A percentile compares a stretch with the other conserved stretches of the same genome.
These are phyloP conservation scores for Corythoichthys haematopterus DNA, from an alignment of 2,113 vertebrate species.

Conservation along the genomic window DNA sequence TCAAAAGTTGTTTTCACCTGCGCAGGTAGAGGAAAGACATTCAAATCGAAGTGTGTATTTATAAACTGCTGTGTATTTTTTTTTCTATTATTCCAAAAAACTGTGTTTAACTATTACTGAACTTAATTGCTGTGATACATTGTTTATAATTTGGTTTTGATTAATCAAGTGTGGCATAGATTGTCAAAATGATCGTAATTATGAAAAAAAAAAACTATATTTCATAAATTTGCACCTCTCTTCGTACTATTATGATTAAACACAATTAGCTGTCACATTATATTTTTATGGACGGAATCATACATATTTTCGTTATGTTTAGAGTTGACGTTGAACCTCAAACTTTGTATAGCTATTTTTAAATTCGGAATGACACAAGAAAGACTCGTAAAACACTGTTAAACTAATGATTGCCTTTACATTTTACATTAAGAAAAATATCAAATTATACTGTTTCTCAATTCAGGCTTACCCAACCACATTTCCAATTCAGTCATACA, in stretches of 20 bases:
- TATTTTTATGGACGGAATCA: not conserved
- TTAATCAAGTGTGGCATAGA: slow-evolving; percentile 1
- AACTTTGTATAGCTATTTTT: not conserved
- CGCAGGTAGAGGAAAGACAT: slow-evolving; percentile 27
- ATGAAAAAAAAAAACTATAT: not conserved
- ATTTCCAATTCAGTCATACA: too few species aligned
- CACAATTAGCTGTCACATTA: slow-evolving; percentile 15
- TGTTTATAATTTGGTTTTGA: slow-evolving; percentile 21
- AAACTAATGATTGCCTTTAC: too few species aligned
- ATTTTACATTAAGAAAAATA: too few species aligned
- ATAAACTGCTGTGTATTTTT: slow-evolving; percentile 42
- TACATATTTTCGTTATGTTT: not conserved
- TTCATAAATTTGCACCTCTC: not conserved
- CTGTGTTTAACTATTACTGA: slow-evolving; percentile 50
- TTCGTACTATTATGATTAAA: not conserved
- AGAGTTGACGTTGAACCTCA: not conserved
- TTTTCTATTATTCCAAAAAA: slow-evolving; percentile 43
- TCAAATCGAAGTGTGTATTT: slow-evolving; percentile 55
- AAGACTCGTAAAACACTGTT: not conserved
- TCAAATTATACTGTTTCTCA: too few species aligned
- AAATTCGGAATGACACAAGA: not conserved
- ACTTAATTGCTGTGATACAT: slow-evolving; percentile 16
- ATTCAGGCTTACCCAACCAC: too few species aligned
- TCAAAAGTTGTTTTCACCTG: slow-evolving; percentile 12
- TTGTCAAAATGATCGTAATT: slow-evolving; percentile 9